Base-by-base conservation (phyloP, 2,888 invertebrate species). In the Drosophila maculinotata region DNA sequence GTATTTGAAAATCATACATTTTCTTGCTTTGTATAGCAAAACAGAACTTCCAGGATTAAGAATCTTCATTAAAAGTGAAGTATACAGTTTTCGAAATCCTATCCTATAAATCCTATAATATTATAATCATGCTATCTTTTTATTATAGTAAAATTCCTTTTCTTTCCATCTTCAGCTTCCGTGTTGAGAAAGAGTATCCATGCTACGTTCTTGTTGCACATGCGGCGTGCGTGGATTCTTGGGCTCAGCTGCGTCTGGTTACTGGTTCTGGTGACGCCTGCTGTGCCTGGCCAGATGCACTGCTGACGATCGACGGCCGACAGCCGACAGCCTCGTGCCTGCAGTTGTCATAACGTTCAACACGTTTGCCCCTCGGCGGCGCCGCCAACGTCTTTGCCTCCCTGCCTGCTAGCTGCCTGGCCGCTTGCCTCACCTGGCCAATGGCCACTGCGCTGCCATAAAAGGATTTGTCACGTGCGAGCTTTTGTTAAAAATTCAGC, bases 391-490 rank as follows among this genome's bases (percentile, higher is more conserved):
- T 64, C 54, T 38, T 2, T 9, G 17, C 12, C 44, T n/a, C 42
- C 8, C 42, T 26, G 41, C 14, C 25, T 25, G 41, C 14, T 3
- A 10, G n/a, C 14, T 12, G 14, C 12, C 25, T 8, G 26, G 7
- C 33, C 14, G 42, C 10, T 12, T 41, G 25, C 12, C 25, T 44
- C 57, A 35, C 33, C 30, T 35, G 15, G 45, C 45, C 39, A 35
- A 28, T 42, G 44, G 59, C 45, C 42, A 56, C 59, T 77, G 85
- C 79, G 77, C 76, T 82, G 75, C 90, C 91, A 86, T 90, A 90
- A 88, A 90, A 88, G 91, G 90, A 87, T 90, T 90, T 90, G 90
- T 91, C 90, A 90, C 90, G 90, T 91, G 90, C 90, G 90, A 90
- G 90, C 90, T 91, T 90, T 90, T 89, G 89, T 87, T 91, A 85